phyloP scores from a whole-genome alignment of 2,888 invertebrate genomes.

The Amblyjoppa fuscipennis region DNA sequence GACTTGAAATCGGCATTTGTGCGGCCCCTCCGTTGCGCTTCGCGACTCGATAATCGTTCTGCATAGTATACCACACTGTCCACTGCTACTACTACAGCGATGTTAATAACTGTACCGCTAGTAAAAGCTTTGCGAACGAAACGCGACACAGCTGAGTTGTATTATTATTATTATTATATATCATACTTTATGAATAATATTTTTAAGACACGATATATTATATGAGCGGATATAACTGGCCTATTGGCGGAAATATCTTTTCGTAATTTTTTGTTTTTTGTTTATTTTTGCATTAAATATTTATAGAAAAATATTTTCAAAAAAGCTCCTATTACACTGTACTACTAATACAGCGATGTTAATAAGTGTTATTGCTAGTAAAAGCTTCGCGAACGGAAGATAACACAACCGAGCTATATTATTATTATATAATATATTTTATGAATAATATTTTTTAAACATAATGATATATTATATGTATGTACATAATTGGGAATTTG shows the following conservation, averaged over 20 bases:
- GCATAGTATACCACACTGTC: conserved; percentile 48
- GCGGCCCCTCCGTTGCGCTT: conserved; percentile 68
- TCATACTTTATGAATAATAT: no score
- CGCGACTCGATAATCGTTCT: conserved; percentile 74
- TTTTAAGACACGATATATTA: no score
- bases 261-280: no score
- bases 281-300: no score
- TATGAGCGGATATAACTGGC: no score
- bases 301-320: no score
- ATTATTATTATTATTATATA: not conserved
- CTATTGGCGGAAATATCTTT: no score
- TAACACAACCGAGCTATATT: not conserved
- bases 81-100: conserved; percentile 38
- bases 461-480: no score
- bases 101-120: conserved; percentile 22
- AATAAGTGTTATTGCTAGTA: conserved; percentile 19
- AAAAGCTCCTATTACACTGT: not conserved
- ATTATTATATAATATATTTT: not conserved
- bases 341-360: conserved; percentile 32
- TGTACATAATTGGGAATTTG: no score
- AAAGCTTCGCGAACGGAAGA: conserved; percentile 16
- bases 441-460: no score
- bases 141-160: conserved; percentile 5
- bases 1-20: conserved; percentile 75
- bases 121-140: conserved; percentile 23